A percentile compares a stretch with the other conserved stretches of the same genome.
phyloP scores from a whole-genome alignment of 2,797 vertebrate species.

The Coendou prehensilis region DNA sequence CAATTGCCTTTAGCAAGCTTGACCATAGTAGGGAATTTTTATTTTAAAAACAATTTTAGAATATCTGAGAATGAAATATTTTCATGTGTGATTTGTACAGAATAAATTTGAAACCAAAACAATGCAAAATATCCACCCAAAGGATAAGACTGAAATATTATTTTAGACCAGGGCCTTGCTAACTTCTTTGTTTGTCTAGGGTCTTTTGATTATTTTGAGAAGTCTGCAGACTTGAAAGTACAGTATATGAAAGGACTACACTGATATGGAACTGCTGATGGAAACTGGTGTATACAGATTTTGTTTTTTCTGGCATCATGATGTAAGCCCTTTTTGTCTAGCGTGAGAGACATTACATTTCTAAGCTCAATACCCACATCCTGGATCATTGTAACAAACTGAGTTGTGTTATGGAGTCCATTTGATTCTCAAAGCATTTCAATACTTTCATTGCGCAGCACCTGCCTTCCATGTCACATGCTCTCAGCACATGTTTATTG shows the following conservation, averaged over 20 bases:
- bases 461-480: not conserved
- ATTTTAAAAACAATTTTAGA: constrained; percentile 19
- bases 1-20: not conserved
- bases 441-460: not conserved
- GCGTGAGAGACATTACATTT: not conserved
- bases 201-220: constrained; percentile 55
- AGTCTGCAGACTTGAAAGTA: not conserved
- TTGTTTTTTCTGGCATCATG: not conserved
- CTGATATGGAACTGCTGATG: not conserved
- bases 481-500: not conserved
- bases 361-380: not conserved
- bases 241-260: not conserved
- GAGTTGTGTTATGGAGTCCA: not conserved
- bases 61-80: not conserved
- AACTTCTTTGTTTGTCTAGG: not conserved
- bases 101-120: constrained; percentile 58
- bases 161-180: not conserved
- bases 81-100: not conserved
- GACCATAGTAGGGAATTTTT: constrained; percentile 2
- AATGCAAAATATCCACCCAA: not conserved
- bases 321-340: not conserved
- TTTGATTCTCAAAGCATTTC: not conserved
- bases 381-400: not conserved
- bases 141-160: not conserved
- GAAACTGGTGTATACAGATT: not conserved